Evolutionary conservation across 64 coral and sea anemone genomes (phyloP), one percentile per base, ranked within the genome.

Genomic region (Trachythela sp.): DNA sequence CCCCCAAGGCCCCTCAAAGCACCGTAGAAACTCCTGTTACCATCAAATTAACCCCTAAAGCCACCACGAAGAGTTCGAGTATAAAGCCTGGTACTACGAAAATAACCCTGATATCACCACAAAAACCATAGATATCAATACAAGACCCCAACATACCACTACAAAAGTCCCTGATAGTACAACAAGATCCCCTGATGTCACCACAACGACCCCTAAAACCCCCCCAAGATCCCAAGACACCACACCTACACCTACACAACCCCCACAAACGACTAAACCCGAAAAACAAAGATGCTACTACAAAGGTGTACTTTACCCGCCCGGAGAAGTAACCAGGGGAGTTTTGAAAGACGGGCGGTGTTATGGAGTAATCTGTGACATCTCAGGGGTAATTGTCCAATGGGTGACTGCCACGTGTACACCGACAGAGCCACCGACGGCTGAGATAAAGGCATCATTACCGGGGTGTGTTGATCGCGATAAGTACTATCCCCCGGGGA

Each of bases 401-500:
- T 64, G 56, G 56, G 42, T 45, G 42, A 64, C 20, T 27, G 18
- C 15, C 24, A 22, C 4, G 56, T 64, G 56, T 64, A 6, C 56
- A 27, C 56, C 56, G 56, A 64, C 20, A 24, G 56, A 64, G 56
- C 18, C 20, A 22, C 56, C 56, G 56, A 64, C 56, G 26, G 17
- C 56, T 8, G 56, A 20, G 26, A 64, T 64, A 27, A 64, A 20
- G 24, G 56, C 56, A 24, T n/a, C 56, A n/a, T 64, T 64, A 64
- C 56, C 56, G 13, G 56, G 56, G 56, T 64, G 56, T 64, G 56
- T 64, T 64, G 13, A 64, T 64, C 20, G 56, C 56, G 56, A 64
- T 64, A 64, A 64, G 56, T 64, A 64, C 56, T 64, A 64, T 64
- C 56, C 56, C 26, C 56, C 56, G 56, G 56, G 56, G 56, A 64